Evolutionary conservation across 1,140 invertebrate genomes (phyloP).

Genomic region (Melanaphis sacchari): DNA sequence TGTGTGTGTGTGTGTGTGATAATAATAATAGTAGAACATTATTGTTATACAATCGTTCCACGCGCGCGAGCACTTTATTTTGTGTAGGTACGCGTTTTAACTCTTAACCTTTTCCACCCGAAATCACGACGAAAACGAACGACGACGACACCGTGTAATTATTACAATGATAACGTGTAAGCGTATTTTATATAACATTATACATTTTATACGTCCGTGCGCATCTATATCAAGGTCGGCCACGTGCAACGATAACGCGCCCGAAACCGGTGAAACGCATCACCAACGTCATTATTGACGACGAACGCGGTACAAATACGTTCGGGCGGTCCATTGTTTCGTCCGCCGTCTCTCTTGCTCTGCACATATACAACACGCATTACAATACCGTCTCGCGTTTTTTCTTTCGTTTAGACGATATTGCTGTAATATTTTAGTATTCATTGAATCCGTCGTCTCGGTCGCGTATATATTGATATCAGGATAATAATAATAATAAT

Average conservation of each 20-base stretch:
- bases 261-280: background rate
- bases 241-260: conserved; percentile 14
- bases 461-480: background rate
- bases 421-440: background rate
- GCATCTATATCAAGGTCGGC: conserved; percentile 44
- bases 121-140: background rate
- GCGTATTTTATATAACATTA: background rate
- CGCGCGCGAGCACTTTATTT: background rate
- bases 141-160: background rate
- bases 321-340: background rate
- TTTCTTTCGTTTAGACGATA: background rate
- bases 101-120: background rate
- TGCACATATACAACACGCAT: no score
- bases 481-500: no score
- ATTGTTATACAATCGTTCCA: background rate
- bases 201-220: background rate
- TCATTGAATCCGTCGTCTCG: background rate
- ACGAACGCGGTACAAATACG: background rate
- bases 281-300: no score
- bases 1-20: no score
- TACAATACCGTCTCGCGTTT: background rate
- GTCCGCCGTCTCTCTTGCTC: background rate
- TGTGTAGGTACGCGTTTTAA: background rate
- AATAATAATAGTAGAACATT: background rate
- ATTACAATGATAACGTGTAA: background rate